Base-by-base conservation (phyloP, 2,113 vertebrate genomes). In the Junco hyemalis region DNA sequence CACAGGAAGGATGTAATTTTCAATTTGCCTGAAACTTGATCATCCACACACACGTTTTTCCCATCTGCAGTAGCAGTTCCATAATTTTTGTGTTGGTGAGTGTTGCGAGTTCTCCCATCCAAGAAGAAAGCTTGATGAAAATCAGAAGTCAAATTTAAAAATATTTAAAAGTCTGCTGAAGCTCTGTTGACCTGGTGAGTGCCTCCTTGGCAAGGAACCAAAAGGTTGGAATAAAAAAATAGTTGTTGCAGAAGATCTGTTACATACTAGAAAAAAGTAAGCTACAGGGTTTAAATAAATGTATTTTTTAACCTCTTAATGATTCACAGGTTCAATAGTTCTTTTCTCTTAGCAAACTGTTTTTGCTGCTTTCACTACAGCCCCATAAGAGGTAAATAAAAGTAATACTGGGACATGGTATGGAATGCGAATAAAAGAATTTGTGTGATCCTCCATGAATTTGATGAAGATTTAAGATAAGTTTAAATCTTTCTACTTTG, bases 1-100 rank as follows among this genome's bases (percentile, higher is more conserved):
- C 31, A 18, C 44, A 81, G 86, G 89, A 91, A 91, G 66, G 72
- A 74, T 91, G 51, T 77, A 40, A 74, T 94, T 94, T 90, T 42
- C 40, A 42, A 42, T 42, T 42, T 86, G 64, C 48, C 61, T 31
- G 24, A 68, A 89, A 64, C 72, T 74, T 81, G 68, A 81, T 70
- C 44, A 19, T 28, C 18, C 24, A n/a, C 24, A n/a, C 17, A 44
- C 12, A 6, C 5, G 1, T 65, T 83, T 86, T 95, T 77, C 60
- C 66, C 36, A 71, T 91, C 40, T 78, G 73, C 69, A 33, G 56
- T 38, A 73, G 51, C 48, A 78, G 45, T 65, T 64, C 29, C 14
- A 5, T 76, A 16, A 26, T 40, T 61, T 72, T 14, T 82, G 45
- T 81, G 16, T n/a, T 59, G 12, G 19, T 74, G 22, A 63, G 53